Percentiles rank a stretch among this genome's conserved stretches.
Conservation (phyloP, 2,888 invertebrate genomes). For the Cryptosula pallasiana region DNA sequence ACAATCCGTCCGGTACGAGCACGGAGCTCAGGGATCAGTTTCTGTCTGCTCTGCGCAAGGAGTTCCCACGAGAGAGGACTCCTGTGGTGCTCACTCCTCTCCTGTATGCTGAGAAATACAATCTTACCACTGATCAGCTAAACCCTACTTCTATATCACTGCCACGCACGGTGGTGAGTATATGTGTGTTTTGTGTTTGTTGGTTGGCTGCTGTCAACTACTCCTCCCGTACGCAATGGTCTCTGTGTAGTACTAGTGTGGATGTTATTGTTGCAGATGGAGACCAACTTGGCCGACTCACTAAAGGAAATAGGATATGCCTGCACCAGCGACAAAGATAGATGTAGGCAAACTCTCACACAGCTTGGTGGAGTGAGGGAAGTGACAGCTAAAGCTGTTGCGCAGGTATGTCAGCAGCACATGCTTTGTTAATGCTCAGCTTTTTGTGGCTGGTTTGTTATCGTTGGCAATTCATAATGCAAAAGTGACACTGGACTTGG, state of each 20-base stretch:
- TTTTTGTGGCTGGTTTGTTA: too few relatives aligned
- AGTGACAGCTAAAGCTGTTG: slow-evolving; percentile 75
- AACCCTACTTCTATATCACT: slow-evolving; percentile 51
- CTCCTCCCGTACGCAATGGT: too few relatives aligned
- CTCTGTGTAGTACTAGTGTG: too few relatives aligned
- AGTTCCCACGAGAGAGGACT: slow-evolving; percentile 81
- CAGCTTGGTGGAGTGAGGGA: slow-evolving; percentile 69
- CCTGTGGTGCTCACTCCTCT: slow-evolving; percentile 84
- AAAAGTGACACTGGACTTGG: too few relatives aligned
- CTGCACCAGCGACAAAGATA: slow-evolving; percentile 64
- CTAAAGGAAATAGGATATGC: slow-evolving; percentile 86
- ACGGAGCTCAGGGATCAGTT: slow-evolving; percentile 74
- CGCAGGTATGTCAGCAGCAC: slow-evolving; percentile 62
- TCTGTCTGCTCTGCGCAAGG: slow-evolving; percentile 72
- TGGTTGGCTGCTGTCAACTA: too few relatives aligned
- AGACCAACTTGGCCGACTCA: slow-evolving; percentile 66
- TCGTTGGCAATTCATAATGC: too few relatives aligned
- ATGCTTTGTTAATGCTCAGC: too few relatives aligned
- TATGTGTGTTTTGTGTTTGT: neutral
- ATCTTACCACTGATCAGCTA: slow-evolving; percentile 54
- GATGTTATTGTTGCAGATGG: slow-evolving; percentile 45
- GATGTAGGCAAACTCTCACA: slow-evolving; percentile 67
- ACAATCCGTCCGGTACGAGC: slow-evolving; percentile 60
- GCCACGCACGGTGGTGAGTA: slow-evolving; percentile 24
- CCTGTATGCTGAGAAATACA: slow-evolving; percentile 65